phyloP scores from a whole-genome alignment of 2,888 invertebrate genomes.

The Plagiodera versicolora region DNA sequence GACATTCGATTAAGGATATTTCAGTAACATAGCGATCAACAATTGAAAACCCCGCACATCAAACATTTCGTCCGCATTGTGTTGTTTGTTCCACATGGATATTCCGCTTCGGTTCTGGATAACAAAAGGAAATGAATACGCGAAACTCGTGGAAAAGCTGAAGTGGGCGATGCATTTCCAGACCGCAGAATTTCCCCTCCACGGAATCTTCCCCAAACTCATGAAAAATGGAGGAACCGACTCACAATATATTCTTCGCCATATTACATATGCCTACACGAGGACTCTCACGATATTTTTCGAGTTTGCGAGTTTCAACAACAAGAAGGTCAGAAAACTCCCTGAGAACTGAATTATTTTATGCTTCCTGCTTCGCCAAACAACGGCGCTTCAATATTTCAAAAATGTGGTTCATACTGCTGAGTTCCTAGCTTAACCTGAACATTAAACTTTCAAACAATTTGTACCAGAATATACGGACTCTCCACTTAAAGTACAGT shows the following conservation, averaged over 20 bases:
- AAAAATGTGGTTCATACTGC: neutral
- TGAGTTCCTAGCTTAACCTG: neutral
- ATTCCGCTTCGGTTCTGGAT: neutral
- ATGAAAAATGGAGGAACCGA: neutral
- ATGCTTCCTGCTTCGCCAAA: neutral
- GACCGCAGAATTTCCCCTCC: neutral
- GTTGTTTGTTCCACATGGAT: neutral
- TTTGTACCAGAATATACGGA: neutral
- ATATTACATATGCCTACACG: neutral
- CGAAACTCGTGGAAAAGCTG: neutral
- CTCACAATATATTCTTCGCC: neutral
- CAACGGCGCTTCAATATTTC: constrained; percentile 9
- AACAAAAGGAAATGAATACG: neutral
- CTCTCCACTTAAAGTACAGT: too few species aligned
- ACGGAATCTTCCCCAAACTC: neutral
- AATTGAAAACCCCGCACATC: too few species aligned
- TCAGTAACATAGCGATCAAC: too few species aligned
- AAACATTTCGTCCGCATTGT: too few species aligned
- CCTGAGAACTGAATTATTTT: constrained; percentile 4
- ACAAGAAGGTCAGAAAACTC: constrained; percentile 6
- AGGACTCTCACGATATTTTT: constrained; percentile 3
- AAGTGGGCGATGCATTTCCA: neutral
- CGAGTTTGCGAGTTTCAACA: constrained; percentile 1
- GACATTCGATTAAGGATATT: too few species aligned
- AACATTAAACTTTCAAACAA: neutral